Evolutionary conservation across 2,113 vertebrate genomes (phyloP).

Genomic region (Gymnogyps californianus): DNA sequence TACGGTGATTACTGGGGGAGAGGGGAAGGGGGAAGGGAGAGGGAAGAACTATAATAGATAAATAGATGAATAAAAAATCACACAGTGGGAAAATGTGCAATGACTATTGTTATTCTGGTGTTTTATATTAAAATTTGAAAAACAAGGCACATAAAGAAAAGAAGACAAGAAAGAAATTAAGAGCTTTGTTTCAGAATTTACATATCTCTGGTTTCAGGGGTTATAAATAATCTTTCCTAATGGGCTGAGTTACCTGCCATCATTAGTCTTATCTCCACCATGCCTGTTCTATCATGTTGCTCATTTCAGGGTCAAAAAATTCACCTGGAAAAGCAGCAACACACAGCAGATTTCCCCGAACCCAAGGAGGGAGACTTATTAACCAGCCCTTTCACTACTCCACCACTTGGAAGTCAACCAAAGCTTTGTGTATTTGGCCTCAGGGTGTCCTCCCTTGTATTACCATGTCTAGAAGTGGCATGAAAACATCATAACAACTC

Average conservation of each 20-base stretch:
- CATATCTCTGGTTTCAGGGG: not conserved
- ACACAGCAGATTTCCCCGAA: not conserved
- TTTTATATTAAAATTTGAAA: not conserved
- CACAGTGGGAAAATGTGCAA: not conserved
- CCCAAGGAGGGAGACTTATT: not conserved
- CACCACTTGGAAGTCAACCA: not conserved
- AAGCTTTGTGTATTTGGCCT: not conserved
- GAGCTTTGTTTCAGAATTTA: not conserved
- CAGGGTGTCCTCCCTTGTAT: not conserved
- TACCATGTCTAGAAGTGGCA: not conserved
- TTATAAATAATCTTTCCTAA: conserved; percentile 6
- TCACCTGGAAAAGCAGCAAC: not conserved
- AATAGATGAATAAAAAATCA: not conserved
- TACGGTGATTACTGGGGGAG: not conserved
- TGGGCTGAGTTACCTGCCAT: not conserved
- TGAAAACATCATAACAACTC: not conserved
- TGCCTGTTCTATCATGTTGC: not conserved
- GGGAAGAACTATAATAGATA: not conserved
- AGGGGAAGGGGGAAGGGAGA: not conserved
- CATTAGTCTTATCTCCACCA: not conserved
- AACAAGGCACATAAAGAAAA: not conserved
- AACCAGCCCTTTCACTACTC: not conserved
- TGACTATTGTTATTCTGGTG: not conserved
- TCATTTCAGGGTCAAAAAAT: conserved; percentile 15
- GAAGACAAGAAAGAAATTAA: not conserved